Base-by-base conservation (phyloP, 2,888 invertebrate species). In the Ferdinandea cuprea region DNA sequence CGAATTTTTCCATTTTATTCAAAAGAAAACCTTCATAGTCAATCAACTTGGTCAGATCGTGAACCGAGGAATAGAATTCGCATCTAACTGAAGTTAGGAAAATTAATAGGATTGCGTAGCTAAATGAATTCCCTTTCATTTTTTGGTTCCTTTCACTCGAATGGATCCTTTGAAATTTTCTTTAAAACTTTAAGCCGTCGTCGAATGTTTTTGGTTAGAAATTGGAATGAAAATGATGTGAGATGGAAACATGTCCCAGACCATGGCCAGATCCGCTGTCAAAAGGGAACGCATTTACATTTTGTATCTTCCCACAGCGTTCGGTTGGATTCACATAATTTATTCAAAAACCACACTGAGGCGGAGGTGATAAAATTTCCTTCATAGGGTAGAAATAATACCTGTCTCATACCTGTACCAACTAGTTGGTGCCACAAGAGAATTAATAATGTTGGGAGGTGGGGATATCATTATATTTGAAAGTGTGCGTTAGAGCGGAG, bases 51-150 rank as follows among this genome's bases (percentile, higher is more conserved):
- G 86, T 81, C 87, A 89, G 86, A 74, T 86, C 85, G 28, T 87
- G 76, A 7, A 88, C 74, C 3, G 89, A 89, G 0, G 89, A 88
- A 46, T 85, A 88, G 65, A 88, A 89, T 42, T 89, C 89, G 3
- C 71, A 83, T 28, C 69, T 81, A 1, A 37, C 76, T 28, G 37
- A 37, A 37, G 72, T 37, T 15, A 83, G 35, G 48, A 56, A 72
- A 42, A 61, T 56, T 61, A 71, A 72, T 66, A 30, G 13, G 35
- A 77, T 61, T 48, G 71, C 32, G 17, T 42, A 59, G 71, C 37
- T 52, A 52, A 71, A 76, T 52, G 65, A 59, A 71, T 71, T 61
- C 25, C 11, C 65, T 54, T 77, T 81, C 81, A 81, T 81, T 48
- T 63, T 15, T 6, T 15, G 2, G 2, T 8, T 40, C 13, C 13